phyloP scores from a whole-genome alignment of 2,797 vertebrate species.

The Cyprinodon diabolis region DNA sequence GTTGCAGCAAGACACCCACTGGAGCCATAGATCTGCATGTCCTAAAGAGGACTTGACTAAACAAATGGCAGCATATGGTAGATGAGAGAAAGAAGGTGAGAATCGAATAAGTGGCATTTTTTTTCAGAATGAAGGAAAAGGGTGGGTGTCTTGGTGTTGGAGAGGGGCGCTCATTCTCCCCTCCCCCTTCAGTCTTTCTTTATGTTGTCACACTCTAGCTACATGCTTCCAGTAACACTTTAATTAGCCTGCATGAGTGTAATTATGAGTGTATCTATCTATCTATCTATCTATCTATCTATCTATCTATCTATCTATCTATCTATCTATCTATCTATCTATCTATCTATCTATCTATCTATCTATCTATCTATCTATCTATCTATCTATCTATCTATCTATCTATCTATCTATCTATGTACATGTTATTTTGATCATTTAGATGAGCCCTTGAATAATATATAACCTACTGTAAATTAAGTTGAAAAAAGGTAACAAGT shows the following conservation, averaged over 20 bases:
- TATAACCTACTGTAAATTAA: too few species aligned
- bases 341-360: not conserved
- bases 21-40: slow-evolving; percentile 70
- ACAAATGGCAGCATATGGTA: slow-evolving; percentile 88
- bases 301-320: not conserved
- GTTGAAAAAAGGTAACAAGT: too few species aligned
- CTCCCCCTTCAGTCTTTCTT: slow-evolving; percentile 83
- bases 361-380: too few species aligned
- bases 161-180: slow-evolving; percentile 64
- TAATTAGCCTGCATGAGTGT: slow-evolving; percentile 82
- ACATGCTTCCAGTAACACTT: slow-evolving; percentile 77
- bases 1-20: slow-evolving; percentile 58
- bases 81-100: slow-evolving; percentile 74
- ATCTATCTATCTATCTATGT: too few species aligned
- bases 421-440: too few species aligned
- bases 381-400: too few species aligned
- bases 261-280: slow-evolving; percentile 58
- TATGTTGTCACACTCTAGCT: slow-evolving; percentile 83
- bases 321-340: not conserved
- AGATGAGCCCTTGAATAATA: too few species aligned
- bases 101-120: slow-evolving; percentile 79
- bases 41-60: slow-evolving; percentile 82
- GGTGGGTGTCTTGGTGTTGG: slow-evolving; percentile 32
- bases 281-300: not conserved
- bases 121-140: slow-evolving; percentile 67